Evolutionary conservation across 2,113 vertebrate species (phyloP).

Genomic region (Octodon degus): DNA sequence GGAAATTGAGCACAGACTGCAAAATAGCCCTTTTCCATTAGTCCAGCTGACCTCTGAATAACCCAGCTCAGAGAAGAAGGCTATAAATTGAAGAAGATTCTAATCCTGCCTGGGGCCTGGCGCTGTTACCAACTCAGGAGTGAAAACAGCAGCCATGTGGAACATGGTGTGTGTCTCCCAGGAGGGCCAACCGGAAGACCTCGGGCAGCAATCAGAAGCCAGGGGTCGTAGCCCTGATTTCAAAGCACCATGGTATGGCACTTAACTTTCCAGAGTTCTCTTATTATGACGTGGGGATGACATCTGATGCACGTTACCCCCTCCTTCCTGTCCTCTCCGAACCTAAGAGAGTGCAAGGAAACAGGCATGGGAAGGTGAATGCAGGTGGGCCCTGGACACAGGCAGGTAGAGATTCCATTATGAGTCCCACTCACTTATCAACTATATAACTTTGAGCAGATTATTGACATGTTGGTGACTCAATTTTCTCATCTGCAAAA

Average conservation of each 20-base stretch:
- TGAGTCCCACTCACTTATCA: neutral
- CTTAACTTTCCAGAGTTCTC: neutral
- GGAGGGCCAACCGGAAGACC: constrained; percentile 14
- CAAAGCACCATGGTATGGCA: neutral
- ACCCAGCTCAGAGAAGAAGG: constrained; percentile 61
- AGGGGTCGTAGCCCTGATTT: neutral
- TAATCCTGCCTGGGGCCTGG: constrained; percentile 38
- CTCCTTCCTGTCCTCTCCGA: neutral
- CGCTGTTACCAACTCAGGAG: constrained; percentile 11
- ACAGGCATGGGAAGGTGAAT: neutral
- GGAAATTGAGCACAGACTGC: constrained; percentile 58
- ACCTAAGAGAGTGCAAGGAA: neutral
- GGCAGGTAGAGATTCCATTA: neutral
- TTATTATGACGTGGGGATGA: neutral
- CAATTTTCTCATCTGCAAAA: constrained; percentile 5
- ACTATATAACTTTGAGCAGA: constrained; percentile 12
- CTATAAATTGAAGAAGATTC: constrained; percentile 37
- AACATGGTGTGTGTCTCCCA: neutral
- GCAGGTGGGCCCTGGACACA: neutral
- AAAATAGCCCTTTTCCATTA: constrained; percentile 52
- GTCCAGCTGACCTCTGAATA: constrained; percentile 59
- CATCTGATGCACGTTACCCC: neutral
- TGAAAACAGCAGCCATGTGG: neutral
- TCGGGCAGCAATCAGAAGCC: neutral
- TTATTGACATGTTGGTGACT: neutral